phyloP scores from a whole-genome alignment of 2,113 vertebrate species.

The Hyla sarda region DNA sequence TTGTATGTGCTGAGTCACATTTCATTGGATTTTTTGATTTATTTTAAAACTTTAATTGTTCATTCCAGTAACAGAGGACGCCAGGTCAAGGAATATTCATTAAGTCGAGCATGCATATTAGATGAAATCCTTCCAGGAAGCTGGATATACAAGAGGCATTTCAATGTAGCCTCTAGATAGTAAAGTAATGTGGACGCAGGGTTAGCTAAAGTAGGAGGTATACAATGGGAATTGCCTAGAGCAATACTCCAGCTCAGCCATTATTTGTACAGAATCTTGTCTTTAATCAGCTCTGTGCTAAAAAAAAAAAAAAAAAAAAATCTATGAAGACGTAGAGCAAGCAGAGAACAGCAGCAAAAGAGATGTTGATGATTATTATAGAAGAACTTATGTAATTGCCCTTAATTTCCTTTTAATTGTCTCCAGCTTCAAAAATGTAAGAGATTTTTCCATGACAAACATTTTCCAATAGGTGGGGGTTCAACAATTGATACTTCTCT shows the following conservation, averaged over 20 bases:
- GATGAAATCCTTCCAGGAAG: constrained; percentile 53
- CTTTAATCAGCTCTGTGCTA: not conserved
- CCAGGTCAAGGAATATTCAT: constrained; percentile 45
- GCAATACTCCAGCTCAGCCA: not conserved
- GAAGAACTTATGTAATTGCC: not conserved
- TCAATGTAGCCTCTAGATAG: not conserved
- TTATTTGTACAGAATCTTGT: not conserved
- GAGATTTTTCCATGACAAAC: not conserved
- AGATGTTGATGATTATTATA: not conserved
- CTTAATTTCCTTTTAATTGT: not conserved
- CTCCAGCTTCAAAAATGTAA: not conserved
- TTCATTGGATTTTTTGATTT: constrained; percentile 35
- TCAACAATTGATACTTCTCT: not conserved
- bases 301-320: not conserved
- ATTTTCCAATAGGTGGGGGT: not conserved
- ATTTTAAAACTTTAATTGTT: constrained; percentile 52
- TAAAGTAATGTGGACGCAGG: constrained; percentile 4
- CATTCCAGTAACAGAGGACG: constrained; percentile 57
- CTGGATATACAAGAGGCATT: constrained; percentile 27
- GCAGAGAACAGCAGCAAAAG: not conserved
- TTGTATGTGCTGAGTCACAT: constrained; percentile 36
- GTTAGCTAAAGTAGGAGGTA: constrained; percentile 14
- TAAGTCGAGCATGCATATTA: constrained; percentile 48
- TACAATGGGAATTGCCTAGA: constrained; percentile 13
- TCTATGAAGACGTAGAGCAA: not conserved